These are phyloP conservation scores for Rotaria socialis DNA, from an alignment of 2,888 invertebrate species.

Conservation along the genomic window DNA sequence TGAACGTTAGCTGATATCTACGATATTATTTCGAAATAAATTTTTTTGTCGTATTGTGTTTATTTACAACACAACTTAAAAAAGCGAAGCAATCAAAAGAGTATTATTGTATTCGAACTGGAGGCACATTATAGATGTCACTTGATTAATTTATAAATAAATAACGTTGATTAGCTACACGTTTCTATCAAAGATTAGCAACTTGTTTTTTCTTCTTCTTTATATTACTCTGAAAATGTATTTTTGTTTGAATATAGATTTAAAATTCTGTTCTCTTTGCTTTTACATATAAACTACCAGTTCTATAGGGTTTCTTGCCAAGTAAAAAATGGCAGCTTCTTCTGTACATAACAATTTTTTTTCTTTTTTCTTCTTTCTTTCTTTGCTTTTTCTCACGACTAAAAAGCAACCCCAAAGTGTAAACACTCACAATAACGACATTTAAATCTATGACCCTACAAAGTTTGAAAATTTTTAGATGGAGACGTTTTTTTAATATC, in stretches of 20 bases:
- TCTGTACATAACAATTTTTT: neutral
- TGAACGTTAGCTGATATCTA: neutral
- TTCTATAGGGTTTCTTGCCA: neutral
- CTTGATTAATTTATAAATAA: neutral
- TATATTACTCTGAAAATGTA: no score
- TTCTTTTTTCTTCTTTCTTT: neutral
- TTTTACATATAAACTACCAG: neutral
- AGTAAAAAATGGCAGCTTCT: neutral
- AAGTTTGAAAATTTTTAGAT: neutral
- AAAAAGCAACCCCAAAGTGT: neutral
- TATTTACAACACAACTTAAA: neutral
- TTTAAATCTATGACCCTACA: no score
- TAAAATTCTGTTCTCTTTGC: neutral
- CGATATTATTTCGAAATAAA: neutral
- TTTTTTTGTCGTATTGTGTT: neutral
- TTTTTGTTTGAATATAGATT: no score
- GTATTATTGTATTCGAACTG: neutral
- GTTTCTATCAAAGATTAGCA: neutral
- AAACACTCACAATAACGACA: neutral
- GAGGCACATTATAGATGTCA: slow-evolving; percentile 19
- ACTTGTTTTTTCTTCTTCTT: no score
- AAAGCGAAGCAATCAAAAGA: neutral
- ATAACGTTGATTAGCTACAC: neutral
- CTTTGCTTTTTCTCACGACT: neutral
- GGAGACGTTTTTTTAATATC: neutral